Evolutionary conservation across 2,113 vertebrate genomes (phyloP).

Genomic region (Tor tambroides): DNA sequence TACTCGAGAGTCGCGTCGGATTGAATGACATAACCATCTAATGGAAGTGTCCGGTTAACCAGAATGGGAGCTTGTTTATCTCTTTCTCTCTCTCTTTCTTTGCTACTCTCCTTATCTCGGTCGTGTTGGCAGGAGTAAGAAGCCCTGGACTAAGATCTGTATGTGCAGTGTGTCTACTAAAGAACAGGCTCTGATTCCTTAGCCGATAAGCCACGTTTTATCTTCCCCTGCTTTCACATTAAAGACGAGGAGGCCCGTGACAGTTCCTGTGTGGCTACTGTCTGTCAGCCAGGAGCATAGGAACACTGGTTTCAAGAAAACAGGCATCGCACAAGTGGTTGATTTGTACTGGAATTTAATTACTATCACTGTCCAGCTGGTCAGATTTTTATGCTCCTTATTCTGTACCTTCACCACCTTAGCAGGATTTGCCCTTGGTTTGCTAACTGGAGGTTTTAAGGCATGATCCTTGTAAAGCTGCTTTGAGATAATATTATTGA

Average conservation of each 20-base stretch:
- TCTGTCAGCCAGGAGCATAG: conserved; percentile 29
- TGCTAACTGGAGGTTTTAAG: background rate
- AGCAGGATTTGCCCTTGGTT: too few relatives aligned
- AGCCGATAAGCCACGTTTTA: conserved; percentile 52
- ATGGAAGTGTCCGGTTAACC: conserved; percentile 39
- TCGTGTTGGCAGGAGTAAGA: conserved; percentile 39
- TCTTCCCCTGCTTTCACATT: conserved; percentile 43
- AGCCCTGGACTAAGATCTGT: conserved; percentile 48
- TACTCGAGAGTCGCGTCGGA: background rate
- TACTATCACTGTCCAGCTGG: background rate
- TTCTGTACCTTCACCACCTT: too few relatives aligned
- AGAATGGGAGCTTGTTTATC: conserved; percentile 18
- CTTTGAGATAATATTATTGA: background rate
- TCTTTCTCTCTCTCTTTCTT: conserved; percentile 37
- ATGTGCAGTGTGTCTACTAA: conserved; percentile 54
- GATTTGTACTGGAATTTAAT: background rate
- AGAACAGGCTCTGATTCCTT: conserved; percentile 49
- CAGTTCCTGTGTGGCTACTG: conserved; percentile 25
- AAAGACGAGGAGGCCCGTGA: background rate
- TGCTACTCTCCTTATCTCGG: conserved; percentile 32
- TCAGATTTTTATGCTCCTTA: too few relatives aligned
- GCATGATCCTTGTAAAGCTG: background rate
- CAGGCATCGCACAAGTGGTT: background rate
- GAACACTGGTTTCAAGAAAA: background rate
- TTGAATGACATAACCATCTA: background rate